Evolutionary conservation across 64 coral and sea anemone species (phyloP).

Genomic region (Stylophora pistillata): DNA sequence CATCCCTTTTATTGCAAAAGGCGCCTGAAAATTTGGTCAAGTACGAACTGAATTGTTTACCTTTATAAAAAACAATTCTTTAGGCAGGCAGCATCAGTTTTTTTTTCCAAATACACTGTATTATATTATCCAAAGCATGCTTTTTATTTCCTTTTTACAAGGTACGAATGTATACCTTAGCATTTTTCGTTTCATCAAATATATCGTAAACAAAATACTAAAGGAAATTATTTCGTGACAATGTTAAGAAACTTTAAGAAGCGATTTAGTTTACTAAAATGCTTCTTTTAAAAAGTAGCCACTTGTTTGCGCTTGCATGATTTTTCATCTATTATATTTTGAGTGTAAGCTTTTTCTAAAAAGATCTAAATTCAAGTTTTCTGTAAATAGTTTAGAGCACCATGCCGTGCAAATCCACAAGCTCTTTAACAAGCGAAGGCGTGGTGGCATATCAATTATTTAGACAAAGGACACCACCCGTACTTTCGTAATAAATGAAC

Average conservation of each 20-base stretch:
- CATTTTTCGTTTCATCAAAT: background rate
- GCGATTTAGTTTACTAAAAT: background rate
- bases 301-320: background rate
- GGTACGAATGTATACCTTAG: no score
- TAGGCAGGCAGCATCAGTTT: no score
- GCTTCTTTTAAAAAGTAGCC: background rate
- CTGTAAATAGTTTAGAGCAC: background rate
- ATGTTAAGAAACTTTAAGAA: background rate
- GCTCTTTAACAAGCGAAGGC: background rate
- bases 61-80: no score
- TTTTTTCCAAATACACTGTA: background rate
- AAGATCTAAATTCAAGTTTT: constrained; percentile 5
- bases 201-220: background rate
- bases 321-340: background rate
- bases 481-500: background rate
- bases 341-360: background rate
- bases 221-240: background rate
- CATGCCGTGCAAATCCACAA: background rate
- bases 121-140: background rate
- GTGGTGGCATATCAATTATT: constrained; percentile 22
- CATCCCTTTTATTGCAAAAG: background rate
- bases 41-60: background rate
- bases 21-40: background rate
- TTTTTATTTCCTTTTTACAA: background rate
- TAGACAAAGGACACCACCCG: background rate